Base-by-base conservation (phyloP, 2,113 vertebrate genomes). In the Carassius carassius region DNA sequence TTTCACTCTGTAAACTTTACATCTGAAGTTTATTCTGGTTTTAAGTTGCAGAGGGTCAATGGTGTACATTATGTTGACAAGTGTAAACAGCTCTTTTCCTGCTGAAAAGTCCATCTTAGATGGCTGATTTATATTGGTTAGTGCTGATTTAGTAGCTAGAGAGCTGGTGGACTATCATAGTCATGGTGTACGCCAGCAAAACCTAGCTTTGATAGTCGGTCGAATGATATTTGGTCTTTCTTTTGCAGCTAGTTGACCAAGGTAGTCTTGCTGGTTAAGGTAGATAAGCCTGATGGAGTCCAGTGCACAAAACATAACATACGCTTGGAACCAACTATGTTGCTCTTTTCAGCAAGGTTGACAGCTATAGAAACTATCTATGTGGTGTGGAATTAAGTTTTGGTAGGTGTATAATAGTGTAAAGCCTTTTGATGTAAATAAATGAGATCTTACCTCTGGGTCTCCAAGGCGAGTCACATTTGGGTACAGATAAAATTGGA, bases 401-500 rank as follows among this genome's bases (percentile, higher is more conserved):
- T 44, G 41, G 41, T 44, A 8, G 9, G 41, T 77, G 16, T 9
- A 23, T 21, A 11, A 78, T 49, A 32, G 32, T 47, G 2, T 29
- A 44, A 47, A 65, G 41, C 9, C 41, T 44, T 44, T 44, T 44
- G 41, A 44, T 44, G 41, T 44, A 44, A 11, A 44, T 44, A 44
- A 10, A 0, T 29, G 25, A 69, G 63, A 84, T 89, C 92, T 89
- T 95, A 99, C 98, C 96, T 99, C 96, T 79, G 98, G 98, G 88
- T 99, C 98, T 88, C 94, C 93, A 25, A 99, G 95, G 86, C 97
- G 97, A 77, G 91, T 89, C 41, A 99, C 94, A 92, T 99, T 93
- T 0, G 98, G 98, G 88, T 99, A 99, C 90, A 99, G 95, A 89
- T 99, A 99, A 94, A 99, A 99, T 90, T 96, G 98, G 95, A 99